Evolutionary conservation across 2,888 invertebrate species (phyloP), one percentile per base, ranked within the genome.

Genomic region (Andrena bicolor): DNA sequence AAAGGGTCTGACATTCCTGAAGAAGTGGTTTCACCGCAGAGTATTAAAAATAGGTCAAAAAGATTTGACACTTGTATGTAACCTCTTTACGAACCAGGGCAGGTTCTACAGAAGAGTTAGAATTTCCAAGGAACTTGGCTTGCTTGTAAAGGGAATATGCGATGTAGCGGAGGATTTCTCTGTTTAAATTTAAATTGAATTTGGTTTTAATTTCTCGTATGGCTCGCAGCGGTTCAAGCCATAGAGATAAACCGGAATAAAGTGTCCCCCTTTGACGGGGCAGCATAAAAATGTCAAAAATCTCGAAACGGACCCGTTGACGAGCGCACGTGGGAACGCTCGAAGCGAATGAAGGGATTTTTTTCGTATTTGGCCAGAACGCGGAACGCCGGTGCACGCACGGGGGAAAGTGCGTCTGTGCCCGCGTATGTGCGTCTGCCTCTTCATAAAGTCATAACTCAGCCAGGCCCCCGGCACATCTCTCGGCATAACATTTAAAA

Each of bases 401-500:
- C 69, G 71, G 56, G 30, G 30, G 76, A 78, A 16, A 81, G 69
- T 78, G 85, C 74, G 76, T 70, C 61, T 51, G 82, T 79, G 60
- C 48, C 65, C 28, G 77, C 80, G 83, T 83, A 82, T 83, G 86
- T 84, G 86, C 90, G 88, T 90, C 89, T 87, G 90, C 88, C 90
- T 92, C 92, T 93, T 93, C 92, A 93, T 92, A 93, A 93, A 92
- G 91, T 92, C 91, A 91, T 93, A 93, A 93, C 92, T 93, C 92
- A 92, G 86, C 88, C 89, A 87, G 89, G 84, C 88, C 90, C 89
- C 90, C 80, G 88, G 89, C 90, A 88, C 92, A 91, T 93, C 92
- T 92, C 93, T 92, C 92, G 91, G 91, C 92, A 92, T 92, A 93
- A 93, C 93, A 93, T 93, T 93, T 93, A 93, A 93, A 93, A 93